phyloP scores from a whole-genome alignment of 2,888 invertebrate genomes.

The Cancer borealis region DNA sequence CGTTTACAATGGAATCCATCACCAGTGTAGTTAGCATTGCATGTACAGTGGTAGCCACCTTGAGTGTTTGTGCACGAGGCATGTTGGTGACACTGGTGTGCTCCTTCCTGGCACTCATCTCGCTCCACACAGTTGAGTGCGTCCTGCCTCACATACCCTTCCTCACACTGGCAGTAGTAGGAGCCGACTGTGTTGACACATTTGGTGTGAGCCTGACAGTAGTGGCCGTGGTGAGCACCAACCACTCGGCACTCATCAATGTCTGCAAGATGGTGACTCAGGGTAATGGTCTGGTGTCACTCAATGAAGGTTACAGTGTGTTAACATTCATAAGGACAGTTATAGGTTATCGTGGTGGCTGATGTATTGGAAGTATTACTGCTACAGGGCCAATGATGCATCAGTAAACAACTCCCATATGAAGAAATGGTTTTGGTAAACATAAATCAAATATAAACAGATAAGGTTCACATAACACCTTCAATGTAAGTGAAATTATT shows the following conservation, averaged over 20 bases:
- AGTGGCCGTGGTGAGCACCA: constrained; percentile 89
- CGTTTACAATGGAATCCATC: constrained; percentile 87
- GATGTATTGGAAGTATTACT: background rate
- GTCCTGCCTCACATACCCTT: constrained; percentile 88
- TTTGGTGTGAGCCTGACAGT: constrained; percentile 90
- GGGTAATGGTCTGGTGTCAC: background rate
- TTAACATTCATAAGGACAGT: background rate
- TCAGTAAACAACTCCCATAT: background rate
- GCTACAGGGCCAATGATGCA: background rate
- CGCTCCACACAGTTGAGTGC: constrained; percentile 89
- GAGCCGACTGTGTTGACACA: constrained; percentile 91
- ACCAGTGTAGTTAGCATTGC: constrained; percentile 87
- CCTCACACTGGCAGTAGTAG: constrained; percentile 90
- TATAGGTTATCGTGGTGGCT: background rate
- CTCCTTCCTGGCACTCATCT: constrained; percentile 88
- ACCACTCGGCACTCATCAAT: constrained; percentile 91
- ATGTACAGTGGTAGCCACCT: constrained; percentile 88
- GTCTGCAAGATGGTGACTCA: constrained; percentile 82
- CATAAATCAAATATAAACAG: background rate
- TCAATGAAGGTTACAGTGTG: background rate
- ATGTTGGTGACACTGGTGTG: constrained; percentile 87
- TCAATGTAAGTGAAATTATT: background rate
- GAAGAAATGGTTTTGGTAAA: background rate
- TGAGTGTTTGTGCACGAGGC: constrained; percentile 90
- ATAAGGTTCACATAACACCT: background rate